phyloP scores from a whole-genome alignment of 2,888 invertebrate genomes.

The Drosophila lutescens region DNA sequence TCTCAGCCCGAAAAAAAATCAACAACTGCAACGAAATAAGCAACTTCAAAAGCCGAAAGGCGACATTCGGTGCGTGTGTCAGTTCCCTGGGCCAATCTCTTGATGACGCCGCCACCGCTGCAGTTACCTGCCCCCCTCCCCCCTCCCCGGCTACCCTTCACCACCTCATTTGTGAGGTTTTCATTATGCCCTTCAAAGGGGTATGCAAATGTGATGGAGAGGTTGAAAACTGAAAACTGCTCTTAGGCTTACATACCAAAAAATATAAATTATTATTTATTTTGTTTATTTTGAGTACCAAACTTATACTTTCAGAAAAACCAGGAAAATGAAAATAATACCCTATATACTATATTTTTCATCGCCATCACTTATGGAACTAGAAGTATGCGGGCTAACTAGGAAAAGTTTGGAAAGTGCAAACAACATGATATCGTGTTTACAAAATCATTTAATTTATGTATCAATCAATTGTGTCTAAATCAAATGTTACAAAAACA shows the following conservation, averaged over 20 bases:
- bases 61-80: slow-evolving; percentile 53
- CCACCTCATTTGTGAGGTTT: slow-evolving; percentile 34
- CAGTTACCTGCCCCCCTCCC: slow-evolving; percentile 19
- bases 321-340: no score
- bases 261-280: no score
- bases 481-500: neutral
- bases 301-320: no score
- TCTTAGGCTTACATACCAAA: no score
- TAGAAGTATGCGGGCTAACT: neutral
- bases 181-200: slow-evolving; percentile 9
- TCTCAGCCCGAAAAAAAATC: slow-evolving; percentile 24
- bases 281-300: no score
- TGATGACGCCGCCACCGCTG: slow-evolving; percentile 37
- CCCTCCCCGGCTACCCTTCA: slow-evolving; percentile 9
- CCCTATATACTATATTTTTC: no score
- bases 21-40: slow-evolving; percentile 23
- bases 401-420: neutral
- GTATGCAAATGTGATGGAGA: neutral
- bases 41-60: slow-evolving; percentile 51
- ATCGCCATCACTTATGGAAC: no score
- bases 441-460: neutral
- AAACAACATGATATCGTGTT: no score
- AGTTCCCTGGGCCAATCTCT: slow-evolving; percentile 43
- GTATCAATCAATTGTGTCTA: neutral
- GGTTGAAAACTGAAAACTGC: neutral